Percentiles rank a stretch among this genome's conserved stretches.
Evolutionary conservation across 2,797 vertebrate genomes (phyloP).

Genomic region (Urosaurus nigricauda): DNA sequence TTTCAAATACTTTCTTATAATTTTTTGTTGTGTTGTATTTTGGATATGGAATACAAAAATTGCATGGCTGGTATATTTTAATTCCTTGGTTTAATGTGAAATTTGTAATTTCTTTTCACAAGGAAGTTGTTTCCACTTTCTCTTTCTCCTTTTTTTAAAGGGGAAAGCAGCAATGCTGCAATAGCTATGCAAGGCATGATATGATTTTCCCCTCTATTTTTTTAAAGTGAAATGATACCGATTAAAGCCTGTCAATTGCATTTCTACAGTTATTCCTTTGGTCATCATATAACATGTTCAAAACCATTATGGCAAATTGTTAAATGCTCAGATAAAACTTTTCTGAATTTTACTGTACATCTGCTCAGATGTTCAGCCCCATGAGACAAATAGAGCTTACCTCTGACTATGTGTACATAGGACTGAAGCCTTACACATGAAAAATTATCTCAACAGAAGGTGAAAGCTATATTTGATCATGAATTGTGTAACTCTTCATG

Average conservation of each 20-base stretch:
- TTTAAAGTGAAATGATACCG: not conserved
- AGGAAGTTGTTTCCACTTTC: constrained; percentile 19
- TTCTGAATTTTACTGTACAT: not conserved
- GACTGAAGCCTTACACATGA: not conserved
- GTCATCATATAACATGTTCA: not conserved
- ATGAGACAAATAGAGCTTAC: not conserved
- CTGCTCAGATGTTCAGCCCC: not conserved
- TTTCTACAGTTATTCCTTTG: not conserved
- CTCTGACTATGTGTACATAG: not conserved
- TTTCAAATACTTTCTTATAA: not conserved
- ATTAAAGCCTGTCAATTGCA: not conserved
- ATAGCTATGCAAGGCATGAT: not conserved
- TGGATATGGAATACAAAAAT: constrained; percentile 24
- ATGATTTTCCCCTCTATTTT: not conserved
- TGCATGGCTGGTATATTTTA: constrained; percentile 46
- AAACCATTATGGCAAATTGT: not conserved
- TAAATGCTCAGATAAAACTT: not conserved
- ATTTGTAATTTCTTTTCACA: constrained; percentile 34
- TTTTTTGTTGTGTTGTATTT: not conserved
- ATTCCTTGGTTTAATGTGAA: constrained; percentile 45
- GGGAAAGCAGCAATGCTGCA: too few relatives aligned
- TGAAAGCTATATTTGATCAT: too few relatives aligned
- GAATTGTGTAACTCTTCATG: too few relatives aligned
- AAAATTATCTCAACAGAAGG: too few relatives aligned
- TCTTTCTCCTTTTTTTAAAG: not conserved